These are phyloP conservation scores for Vandiemenella viatica DNA, from an alignment of 2,888 invertebrate species.

Conservation along the genomic window DNA sequence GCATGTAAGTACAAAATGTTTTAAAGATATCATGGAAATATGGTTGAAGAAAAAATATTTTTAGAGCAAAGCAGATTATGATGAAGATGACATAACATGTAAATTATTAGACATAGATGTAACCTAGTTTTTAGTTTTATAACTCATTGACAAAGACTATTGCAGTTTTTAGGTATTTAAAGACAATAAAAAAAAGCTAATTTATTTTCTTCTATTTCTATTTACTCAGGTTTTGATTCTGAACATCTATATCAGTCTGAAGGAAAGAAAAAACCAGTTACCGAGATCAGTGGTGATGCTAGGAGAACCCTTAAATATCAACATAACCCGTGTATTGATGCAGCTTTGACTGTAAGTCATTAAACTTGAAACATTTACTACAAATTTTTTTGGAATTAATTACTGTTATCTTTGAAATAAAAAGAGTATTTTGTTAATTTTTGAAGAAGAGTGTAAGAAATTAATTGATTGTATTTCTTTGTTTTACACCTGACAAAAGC, in stretches of 20 bases:
- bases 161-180: background rate
- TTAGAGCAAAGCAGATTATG: too few relatives aligned
- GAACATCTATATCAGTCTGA: slow-evolving; percentile 45
- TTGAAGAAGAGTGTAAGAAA: too few relatives aligned
- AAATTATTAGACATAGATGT: too few relatives aligned
- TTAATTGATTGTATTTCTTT: too few relatives aligned
- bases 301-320: slow-evolving; percentile 38
- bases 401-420: background rate
- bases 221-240: slow-evolving; percentile 32
- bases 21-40: too few relatives aligned
- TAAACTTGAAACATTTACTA: background rate
- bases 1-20: too few relatives aligned
- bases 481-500: too few relatives aligned
- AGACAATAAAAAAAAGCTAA: background rate
- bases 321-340: slow-evolving; percentile 49
- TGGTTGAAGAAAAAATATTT: too few relatives aligned
- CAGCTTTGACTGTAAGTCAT: slow-evolving; percentile 44
- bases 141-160: background rate
- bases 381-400: background rate
- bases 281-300: slow-evolving; percentile 38
- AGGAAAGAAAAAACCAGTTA: slow-evolving; percentile 46
- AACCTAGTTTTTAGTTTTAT: too few relatives aligned
- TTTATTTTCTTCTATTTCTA: background rate
- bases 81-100: too few relatives aligned
- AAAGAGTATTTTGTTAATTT: too few relatives aligned